Evolutionary conservation across 2,113 vertebrate genomes (phyloP).

Genomic region (Murina feae): DNA sequence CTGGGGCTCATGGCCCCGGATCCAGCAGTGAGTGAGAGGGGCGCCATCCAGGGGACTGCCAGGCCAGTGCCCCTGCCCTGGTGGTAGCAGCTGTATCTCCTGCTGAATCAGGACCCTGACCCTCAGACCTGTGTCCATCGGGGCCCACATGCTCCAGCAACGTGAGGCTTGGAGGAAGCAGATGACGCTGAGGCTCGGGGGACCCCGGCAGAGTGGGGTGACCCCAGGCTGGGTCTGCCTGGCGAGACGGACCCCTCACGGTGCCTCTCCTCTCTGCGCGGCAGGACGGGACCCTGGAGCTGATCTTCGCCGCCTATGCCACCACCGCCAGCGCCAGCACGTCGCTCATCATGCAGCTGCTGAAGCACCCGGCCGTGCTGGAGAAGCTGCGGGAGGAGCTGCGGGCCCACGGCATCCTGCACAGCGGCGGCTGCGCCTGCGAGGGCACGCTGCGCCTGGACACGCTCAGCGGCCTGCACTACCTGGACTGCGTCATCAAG

Average conservation of each 20-base stretch:
- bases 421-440: conserved; percentile 92
- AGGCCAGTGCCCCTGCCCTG: background rate
- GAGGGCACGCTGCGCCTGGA: conserved; percentile 90
- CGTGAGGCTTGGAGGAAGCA: background rate
- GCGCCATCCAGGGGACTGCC: background rate
- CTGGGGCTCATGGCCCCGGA: background rate
- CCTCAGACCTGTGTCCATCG: background rate
- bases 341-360: conserved; percentile 96
- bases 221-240: too few relatives aligned
- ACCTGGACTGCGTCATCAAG: conserved; percentile 98
- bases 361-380: conserved; percentile 91
- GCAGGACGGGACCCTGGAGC: conserved; percentile 95
- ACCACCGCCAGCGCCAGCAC: conserved; percentile 97
- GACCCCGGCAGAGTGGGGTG: background rate
- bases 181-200: background rate
- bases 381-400: conserved; percentile 95
- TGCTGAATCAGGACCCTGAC: background rate
- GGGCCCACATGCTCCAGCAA: background rate
- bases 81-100: background rate
- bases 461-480: conserved; percentile 88
- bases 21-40: background rate
- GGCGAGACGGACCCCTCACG: rapidly evolving
- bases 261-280: background rate
- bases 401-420: conserved; percentile 88
- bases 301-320: conserved; percentile 96